phyloP scores from a whole-genome alignment of 1,140 invertebrate genomes.

The Saxidomus purpurata region DNA sequence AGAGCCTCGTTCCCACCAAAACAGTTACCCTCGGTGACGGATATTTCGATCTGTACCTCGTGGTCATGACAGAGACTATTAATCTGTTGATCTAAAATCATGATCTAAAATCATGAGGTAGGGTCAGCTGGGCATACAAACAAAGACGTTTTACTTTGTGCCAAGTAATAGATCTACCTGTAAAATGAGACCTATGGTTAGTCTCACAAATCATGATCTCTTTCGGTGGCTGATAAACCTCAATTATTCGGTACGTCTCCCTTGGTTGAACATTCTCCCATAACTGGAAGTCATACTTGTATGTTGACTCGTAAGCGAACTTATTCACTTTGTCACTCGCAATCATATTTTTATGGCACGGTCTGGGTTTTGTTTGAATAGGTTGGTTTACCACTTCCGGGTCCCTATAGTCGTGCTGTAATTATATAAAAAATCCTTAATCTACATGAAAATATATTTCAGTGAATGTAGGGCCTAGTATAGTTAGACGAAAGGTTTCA shows the following conservation, averaged over 20 bases:
- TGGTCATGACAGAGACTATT: too few species aligned
- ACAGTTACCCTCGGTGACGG: too few species aligned
- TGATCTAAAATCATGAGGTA: too few species aligned
- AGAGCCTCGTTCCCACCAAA: too few species aligned
- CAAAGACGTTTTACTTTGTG: too few species aligned
- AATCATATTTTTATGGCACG: slow-evolving; percentile 1
- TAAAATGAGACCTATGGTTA: slow-evolving; percentile 47
- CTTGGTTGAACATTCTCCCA: slow-evolving; percentile 12
- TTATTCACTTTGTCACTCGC: background rate
- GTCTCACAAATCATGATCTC: slow-evolving; percentile 61
- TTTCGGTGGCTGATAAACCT: slow-evolving; percentile 54
- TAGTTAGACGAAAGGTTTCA: too few species aligned
- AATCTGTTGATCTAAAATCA: too few species aligned
- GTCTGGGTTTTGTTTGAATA: background rate
- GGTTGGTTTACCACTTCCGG: slow-evolving; percentile 23
- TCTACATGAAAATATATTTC: background rate
- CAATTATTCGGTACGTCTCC: slow-evolving; percentile 40
- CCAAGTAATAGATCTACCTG: too few species aligned
- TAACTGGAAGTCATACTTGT: slow-evolving; percentile 39
- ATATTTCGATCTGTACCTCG: too few species aligned
- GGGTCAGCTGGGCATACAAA: too few species aligned
- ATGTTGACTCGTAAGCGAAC: slow-evolving; percentile 8
- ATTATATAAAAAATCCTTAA: background rate
- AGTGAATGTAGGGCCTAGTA: too few species aligned
- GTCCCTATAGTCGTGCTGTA: slow-evolving; percentile 45